Evolutionary conservation across 37 sponge, comb jelly and placozoan genomes (phyloP).

Genomic region (Geodia barretti): DNA sequence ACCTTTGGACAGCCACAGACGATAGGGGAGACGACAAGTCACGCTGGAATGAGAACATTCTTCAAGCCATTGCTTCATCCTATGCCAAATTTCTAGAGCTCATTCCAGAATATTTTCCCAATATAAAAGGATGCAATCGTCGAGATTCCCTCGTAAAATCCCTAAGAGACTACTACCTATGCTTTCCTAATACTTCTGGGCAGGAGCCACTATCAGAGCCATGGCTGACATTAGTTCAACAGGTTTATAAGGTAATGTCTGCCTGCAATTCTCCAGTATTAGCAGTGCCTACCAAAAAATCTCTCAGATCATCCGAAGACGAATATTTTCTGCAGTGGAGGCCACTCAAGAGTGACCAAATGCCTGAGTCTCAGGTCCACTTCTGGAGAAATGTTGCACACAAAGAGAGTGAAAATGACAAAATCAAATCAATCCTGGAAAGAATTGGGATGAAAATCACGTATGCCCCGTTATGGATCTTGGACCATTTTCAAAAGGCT

Average conservation of each 20-base stretch:
- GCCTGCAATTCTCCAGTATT: background rate
- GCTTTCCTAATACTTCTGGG: constrained; percentile 11
- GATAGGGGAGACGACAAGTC: constrained; percentile 11
- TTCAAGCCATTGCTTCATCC: constrained; percentile 35
- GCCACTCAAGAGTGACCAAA: background rate
- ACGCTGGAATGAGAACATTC: constrained; percentile 40
- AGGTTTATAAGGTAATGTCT: background rate
- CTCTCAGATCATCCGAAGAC: background rate
- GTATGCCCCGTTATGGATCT: background rate
- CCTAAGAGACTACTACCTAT: background rate
- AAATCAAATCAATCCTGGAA: constrained; percentile 5
- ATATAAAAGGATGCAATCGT: no score
- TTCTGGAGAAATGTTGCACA: background rate
- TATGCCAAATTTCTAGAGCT: constrained; percentile 31
- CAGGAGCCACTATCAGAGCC: background rate
- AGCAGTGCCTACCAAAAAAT: background rate
- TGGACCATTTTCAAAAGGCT: background rate
- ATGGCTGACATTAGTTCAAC: background rate
- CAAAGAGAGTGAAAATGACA: no score
- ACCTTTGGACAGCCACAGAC: constrained; percentile 6
- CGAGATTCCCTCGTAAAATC: background rate
- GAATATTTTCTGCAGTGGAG: background rate
- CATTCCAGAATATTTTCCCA: background rate
- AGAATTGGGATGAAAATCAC: constrained; percentile 13
- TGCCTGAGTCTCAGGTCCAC: constrained; percentile 3